phyloP scores from a whole-genome alignment of 1,140 invertebrate genomes.

The Akabosia matsudoensis region DNA sequence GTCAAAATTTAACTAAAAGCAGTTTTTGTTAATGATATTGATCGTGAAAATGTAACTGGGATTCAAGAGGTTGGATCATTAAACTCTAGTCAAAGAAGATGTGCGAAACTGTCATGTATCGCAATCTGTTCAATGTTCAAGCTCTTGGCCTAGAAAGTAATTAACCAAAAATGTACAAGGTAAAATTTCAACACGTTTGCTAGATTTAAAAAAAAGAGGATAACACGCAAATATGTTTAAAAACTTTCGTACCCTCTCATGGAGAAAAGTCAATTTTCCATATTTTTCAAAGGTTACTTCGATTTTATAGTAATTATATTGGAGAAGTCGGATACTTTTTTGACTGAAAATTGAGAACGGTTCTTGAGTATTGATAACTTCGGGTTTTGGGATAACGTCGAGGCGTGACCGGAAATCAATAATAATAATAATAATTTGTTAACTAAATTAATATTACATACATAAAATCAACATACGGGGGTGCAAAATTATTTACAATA shows the following conservation, averaged over 20 bases:
- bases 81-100: too few species aligned
- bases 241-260: not conserved
- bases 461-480: not conserved
- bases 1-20: too few species aligned
- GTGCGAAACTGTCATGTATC: too few species aligned
- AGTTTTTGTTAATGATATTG: too few species aligned
- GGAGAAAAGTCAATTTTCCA: not conserved
- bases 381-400: too few species aligned
- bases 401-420: too few species aligned
- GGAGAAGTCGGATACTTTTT: not conserved
- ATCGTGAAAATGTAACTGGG: too few species aligned
- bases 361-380: too few species aligned
- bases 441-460: not conserved
- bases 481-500: constrained; percentile 8
- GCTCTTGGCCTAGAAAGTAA: too few species aligned
- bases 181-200: not conserved
- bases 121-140: too few species aligned
- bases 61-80: too few species aligned
- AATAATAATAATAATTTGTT: not conserved
- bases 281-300: not conserved
- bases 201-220: not conserved
- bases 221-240: not conserved
- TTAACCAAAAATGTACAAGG: not conserved
- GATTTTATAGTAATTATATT: not conserved
- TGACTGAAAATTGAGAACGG: not conserved